A percentile compares a stretch with the other conserved stretches of the same genome.
phyloP scores from a whole-genome alignment of 2,113 vertebrate genomes.

The Spheniscus mendiculus region DNA sequence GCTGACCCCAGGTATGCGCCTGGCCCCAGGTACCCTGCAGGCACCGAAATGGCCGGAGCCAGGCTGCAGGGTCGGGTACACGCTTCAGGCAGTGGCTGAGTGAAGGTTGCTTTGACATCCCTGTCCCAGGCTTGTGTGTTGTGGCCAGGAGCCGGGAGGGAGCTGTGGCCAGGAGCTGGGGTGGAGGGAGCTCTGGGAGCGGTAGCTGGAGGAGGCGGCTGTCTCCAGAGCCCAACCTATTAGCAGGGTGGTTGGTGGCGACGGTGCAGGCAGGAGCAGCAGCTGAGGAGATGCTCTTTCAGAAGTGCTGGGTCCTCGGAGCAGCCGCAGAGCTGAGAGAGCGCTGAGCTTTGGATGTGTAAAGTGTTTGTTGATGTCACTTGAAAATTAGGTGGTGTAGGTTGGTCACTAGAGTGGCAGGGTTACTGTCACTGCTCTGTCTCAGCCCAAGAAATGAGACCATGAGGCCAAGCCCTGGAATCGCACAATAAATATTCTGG shows the following conservation, averaged over 20 bases:
- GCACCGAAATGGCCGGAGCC: not conserved
- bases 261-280: not conserved
- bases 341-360: not conserved
- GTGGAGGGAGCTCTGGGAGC: not conserved
- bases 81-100: not conserved
- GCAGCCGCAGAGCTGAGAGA: not conserved
- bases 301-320: not conserved
- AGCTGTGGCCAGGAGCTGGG: not conserved
- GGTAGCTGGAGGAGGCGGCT: not conserved
- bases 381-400: not conserved
- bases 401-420: not conserved
- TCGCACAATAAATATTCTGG: not conserved
- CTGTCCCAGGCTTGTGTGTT: not conserved
- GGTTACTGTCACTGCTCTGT: not conserved
- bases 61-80: accelerated
- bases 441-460: not conserved
- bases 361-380: not conserved
- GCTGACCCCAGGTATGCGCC: not conserved
- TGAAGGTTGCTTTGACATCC: not conserved
- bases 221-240: not conserved
- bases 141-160: not conserved
- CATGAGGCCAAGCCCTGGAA: not conserved
- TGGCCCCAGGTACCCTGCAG: not conserved
- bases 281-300: not conserved
- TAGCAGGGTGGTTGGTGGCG: not conserved